Conservation (phyloP, 2,113 vertebrate genomes). For the Colinus virginianus region DNA sequence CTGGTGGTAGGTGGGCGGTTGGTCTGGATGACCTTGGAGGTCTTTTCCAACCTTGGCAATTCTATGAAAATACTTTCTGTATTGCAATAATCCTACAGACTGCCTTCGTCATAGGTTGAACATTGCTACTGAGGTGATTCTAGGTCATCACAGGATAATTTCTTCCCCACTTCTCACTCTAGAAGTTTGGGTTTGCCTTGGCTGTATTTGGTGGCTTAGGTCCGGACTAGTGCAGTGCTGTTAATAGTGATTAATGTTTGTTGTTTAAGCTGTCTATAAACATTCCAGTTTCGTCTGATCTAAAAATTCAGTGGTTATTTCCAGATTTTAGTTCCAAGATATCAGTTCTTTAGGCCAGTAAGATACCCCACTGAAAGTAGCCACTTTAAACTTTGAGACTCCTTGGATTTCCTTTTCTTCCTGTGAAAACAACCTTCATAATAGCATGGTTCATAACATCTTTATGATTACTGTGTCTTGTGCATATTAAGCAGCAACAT, state of each 20-base stretch:
- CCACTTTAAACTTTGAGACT: background rate
- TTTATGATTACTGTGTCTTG: background rate
- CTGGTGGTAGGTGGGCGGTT: too few relatives aligned
- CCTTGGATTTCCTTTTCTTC: background rate
- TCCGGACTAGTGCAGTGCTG: background rate
- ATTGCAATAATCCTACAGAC: background rate
- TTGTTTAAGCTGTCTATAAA: background rate
- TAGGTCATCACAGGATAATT: background rate
- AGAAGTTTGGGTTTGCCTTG: background rate
- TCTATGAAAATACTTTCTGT: background rate
- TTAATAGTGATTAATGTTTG: background rate
- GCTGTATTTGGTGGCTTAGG: background rate
- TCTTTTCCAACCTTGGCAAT: too few relatives aligned
- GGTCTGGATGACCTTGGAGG: too few relatives aligned
- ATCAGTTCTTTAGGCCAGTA: background rate
- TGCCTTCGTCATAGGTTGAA: background rate
- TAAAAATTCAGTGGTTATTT: background rate
- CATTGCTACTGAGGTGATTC: background rate
- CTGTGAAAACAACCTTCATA: background rate
- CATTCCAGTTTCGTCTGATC: background rate
- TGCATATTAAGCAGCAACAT: background rate
- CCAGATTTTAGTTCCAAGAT: background rate
- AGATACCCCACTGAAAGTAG: background rate
- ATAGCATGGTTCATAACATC: background rate
- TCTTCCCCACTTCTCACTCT: accelerated